Percentiles rank a stretch among this genome's conserved stretches.
Conservation (phyloP, 2,888 invertebrate species). For the Drosophila dives region DNA sequence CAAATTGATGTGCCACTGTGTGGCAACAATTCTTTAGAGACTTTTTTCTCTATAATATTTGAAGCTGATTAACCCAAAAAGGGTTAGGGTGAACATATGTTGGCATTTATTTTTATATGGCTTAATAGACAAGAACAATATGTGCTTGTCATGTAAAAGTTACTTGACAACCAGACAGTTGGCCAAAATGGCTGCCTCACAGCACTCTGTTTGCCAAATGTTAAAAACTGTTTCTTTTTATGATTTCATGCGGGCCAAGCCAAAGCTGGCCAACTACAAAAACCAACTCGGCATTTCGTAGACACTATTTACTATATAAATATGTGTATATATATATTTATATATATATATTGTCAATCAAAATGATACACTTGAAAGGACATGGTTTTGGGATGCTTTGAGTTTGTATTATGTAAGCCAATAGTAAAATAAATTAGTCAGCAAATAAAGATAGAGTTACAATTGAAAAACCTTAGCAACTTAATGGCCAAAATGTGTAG, state of each 20-base stretch:
- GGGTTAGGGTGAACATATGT: neutral
- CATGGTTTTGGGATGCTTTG: neutral
- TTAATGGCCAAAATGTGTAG: neutral
- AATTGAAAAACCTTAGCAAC: neutral
- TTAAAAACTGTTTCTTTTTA: neutral
- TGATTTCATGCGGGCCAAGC: neutral
- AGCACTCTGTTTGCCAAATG: neutral
- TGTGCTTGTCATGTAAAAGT: neutral
- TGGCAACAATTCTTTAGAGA: neutral
- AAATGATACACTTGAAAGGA: neutral
- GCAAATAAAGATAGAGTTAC: neutral
- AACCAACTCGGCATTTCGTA: constrained; percentile 2
- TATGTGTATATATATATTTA: neutral
- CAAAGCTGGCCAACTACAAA: neutral
- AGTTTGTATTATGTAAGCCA: neutral
- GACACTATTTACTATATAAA: neutral
- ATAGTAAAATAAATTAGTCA: neutral
- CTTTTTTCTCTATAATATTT: neutral
- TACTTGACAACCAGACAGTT: constrained; percentile 9
- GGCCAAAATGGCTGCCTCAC: neutral
- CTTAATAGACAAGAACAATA: neutral
- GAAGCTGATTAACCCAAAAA: neutral
- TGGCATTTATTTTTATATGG: neutral
- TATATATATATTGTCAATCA: neutral
- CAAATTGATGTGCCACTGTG: constrained; percentile 23